Evolutionary conservation across 1,140 invertebrate species (phyloP), one percentile per base, ranked within the genome.

Genomic region (Gryon sp.): DNA sequence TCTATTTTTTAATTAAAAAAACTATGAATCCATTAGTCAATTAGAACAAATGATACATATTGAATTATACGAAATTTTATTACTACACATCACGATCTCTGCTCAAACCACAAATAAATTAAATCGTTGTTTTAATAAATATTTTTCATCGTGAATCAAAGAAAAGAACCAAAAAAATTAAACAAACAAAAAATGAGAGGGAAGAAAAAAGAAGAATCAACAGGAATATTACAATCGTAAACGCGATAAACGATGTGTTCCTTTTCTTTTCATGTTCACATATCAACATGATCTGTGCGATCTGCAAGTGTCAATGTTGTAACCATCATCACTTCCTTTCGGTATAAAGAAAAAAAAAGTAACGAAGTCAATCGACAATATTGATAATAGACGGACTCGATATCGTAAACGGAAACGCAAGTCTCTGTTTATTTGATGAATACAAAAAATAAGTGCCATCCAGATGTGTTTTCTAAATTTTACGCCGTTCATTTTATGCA

Each of bases 281-380:
- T 84, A 87, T 87, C 83, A 86, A 75, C 79, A 57, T 70, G 79
- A 86, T 86, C 79, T 78, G 59, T 46, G 46, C 77, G 81, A 82
- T 84, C 57, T 81, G 80, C 80, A 81, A 82, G 69, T 81, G 57
- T 80, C 76, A 76, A 55, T 76, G 63, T 78, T 72, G 20, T 62
- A 50, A 77, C 26, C 36, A 48, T 59, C 19, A 40, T 40, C 9
- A 19, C 34, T 66, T 68, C 46, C 41, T 66, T 60, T 66, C 55
- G 38, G 62, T 55, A 9, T 30, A 15, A 34, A 48, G 24, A 41
- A 24, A 62, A 52, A n/a, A n/a, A n/a, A n/a, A n/a, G n/a, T n/a
- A n/a, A n/a, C n/a, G n/a, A 41, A 68, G 57, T 73, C 68, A 63
- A 73, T 68, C 75, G 68, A 72, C 75, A 77, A 77, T 77, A 77